Evolutionary conservation across 2,797 vertebrate genomes (phyloP), one percentile per base, ranked within the genome.

Genomic region (Odontamblyopus rebecca): DNA sequence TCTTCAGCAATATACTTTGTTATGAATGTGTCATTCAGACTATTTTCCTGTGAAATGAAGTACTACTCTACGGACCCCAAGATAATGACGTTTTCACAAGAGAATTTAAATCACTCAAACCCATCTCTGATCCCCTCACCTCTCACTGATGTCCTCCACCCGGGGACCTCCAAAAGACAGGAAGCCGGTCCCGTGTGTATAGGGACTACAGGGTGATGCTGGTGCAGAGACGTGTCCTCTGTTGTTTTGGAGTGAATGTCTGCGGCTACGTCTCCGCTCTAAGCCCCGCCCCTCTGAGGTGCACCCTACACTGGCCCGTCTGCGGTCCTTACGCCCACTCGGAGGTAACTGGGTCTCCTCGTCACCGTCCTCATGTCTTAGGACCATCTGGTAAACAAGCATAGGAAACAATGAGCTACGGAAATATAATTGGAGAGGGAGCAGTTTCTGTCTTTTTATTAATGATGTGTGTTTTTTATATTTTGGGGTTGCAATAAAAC

Each of bases 341-440:
- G 92, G 92, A 38, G 95, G 94, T 0, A 92, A 84, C 61, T 95
- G 94, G 0, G 88, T 87, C 0, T 93, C 93, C 59, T 96, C 94
- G 0, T 98, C 98, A 0, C 95, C 96, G 0, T 99, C 97, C 74
- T 98, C 97, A 0, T 96, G 96, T 54, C 94, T 94, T 61, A 99
- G 92, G 0, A 89, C 94, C 89, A 91, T 79, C 97, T 99, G 88
- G 30, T 76, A 79, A 16, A 29, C 41, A 69, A 51, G 19, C n/a
- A 68, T 1, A 51, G 5, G 59, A 62, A 7, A 51, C 51, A 59
- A 4, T 30, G 44, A 60, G 38, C 3, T 27, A 29, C 11, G 13
- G 44, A 69, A 67, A 61, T 61, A 61, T 29, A 48, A 48, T 48
- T 48, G 44, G 44, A 48, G 3, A 48, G 13, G 44, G 44, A 48